A percentile compares a stretch with the other conserved stretches of the same genome.
phyloP scores from a whole-genome alignment of 2,797 vertebrate genomes.

The Enteromius fasciolatus region DNA sequence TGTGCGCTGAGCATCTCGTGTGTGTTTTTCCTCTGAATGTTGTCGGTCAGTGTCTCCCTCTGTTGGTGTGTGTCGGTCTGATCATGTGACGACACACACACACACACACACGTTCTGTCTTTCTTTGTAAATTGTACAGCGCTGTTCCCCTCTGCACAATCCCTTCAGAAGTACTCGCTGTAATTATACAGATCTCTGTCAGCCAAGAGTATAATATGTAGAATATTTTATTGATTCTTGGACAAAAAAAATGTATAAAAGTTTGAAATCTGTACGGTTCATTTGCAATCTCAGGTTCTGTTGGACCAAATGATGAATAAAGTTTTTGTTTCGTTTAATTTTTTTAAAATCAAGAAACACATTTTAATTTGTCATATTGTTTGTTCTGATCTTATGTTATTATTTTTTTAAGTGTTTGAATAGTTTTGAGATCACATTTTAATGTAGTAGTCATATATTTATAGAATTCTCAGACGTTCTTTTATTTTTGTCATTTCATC shows the following conservation, averaged over 20 bases:
- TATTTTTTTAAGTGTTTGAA: no score
- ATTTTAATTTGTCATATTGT: neutral
- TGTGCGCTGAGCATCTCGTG: conserved; percentile 40
- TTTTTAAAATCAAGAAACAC: conserved; percentile 75
- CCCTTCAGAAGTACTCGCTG: conserved; percentile 65
- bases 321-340: conserved; percentile 67
- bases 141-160: conserved; percentile 73
- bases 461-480: neutral
- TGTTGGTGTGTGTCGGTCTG: conserved; percentile 58
- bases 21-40: conserved; percentile 32
- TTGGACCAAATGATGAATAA: conserved; percentile 99
- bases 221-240: conserved; percentile 91
- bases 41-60: conserved; percentile 63
- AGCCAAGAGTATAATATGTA: conserved; percentile 85
- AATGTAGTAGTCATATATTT: neutral
- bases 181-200: conserved; percentile 73
- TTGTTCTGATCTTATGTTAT: no score
- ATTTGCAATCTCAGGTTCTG: conserved; percentile 98
- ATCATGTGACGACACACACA: neutral
- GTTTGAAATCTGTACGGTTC: conserved; percentile 84
- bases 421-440: neutral
- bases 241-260: conserved; percentile 70
- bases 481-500: no score
- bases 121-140: conserved; percentile 74
- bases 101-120: neutral